Conservation (phyloP, 2,113 vertebrate species). For the Callocephalon fimbriatum region DNA sequence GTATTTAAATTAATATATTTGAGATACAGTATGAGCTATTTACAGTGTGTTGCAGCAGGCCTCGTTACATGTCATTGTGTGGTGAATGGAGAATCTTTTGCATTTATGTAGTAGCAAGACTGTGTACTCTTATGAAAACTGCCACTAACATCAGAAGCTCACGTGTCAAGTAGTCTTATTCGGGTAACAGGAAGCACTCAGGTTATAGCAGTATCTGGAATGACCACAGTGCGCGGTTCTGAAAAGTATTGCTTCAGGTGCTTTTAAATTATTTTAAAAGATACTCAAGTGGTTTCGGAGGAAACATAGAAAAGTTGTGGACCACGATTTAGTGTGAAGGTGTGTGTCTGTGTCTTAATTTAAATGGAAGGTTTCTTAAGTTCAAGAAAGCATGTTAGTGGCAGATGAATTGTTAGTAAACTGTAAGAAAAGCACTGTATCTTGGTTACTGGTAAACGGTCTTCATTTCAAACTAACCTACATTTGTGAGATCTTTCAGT, state of each 20-base stretch:
- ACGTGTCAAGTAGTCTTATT: not conserved
- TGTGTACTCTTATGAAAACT: accelerated
- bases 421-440: not conserved
- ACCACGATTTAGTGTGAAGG: not conserved
- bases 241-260: not conserved
- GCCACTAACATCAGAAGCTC: not conserved
- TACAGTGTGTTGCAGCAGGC: accelerated
- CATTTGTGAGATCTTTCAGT: not conserved
- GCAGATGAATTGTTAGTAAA: not conserved
- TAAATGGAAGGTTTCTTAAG: not conserved
- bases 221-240: not conserved
- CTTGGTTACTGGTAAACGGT: not conserved
- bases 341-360: not conserved
- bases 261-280: not conserved
- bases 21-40: not conserved
- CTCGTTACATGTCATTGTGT: not conserved
- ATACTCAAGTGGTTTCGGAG: not conserved
- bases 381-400: not conserved
- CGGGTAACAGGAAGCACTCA: accelerated
- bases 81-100: not conserved
- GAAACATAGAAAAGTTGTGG: not conserved
- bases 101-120: not conserved
- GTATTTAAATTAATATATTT: not conserved
- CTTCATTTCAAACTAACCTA: not conserved
- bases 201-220: not conserved